Base-by-base conservation (phyloP, 2,797 vertebrate species). In the Mus spretus region DNA sequence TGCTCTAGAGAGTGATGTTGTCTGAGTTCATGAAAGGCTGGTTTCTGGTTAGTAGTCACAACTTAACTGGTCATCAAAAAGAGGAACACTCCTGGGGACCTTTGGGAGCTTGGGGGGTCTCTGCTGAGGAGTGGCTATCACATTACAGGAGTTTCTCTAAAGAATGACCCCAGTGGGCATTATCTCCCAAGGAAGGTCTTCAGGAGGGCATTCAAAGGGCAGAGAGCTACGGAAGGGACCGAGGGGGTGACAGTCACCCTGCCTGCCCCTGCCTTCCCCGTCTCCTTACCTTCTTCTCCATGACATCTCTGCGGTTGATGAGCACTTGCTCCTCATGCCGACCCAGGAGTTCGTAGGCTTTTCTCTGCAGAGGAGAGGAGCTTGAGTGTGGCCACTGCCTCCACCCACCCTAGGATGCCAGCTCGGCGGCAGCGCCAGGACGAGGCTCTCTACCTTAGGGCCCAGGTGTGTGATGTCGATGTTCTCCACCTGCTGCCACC, bases 291-390 rank as follows among this genome's bases (percentile, higher is more conserved):
- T 34, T 95, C 40, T 4, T 75, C 4, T 75, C 91, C 0, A 10
- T 93, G 89, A 98, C 37, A 0, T 98, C 96, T 24, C 26, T 8
- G 61, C 97, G 95, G 84, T 95, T 88, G 83, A 97, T 90, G 65
- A 97, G 96, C 3, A 96, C 44, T 31, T 97, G 96, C 19, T 97
- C 97, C 57, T 97, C 95, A 2, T 61, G 70, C 47, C 2, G 50
- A 0, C 1, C 0, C 4, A 59, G 50, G 82, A 91, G 9, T 6
- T 95, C 75, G 0, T 37, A 34, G 37, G 37, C 0, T 10, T 44
- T 61, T 57, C 59, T 96, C 96, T 95, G 92, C 50, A 63, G 91
- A 65, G 44, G 3, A 47, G 24, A 89, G 77, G 50, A 74, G 44
- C 22, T 6, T 96, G 55, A 96, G 72, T n/a, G 47, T 7, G 31